Conservation (phyloP, 2,888 invertebrate genomes). For the Dioctria linearis region DNA sequence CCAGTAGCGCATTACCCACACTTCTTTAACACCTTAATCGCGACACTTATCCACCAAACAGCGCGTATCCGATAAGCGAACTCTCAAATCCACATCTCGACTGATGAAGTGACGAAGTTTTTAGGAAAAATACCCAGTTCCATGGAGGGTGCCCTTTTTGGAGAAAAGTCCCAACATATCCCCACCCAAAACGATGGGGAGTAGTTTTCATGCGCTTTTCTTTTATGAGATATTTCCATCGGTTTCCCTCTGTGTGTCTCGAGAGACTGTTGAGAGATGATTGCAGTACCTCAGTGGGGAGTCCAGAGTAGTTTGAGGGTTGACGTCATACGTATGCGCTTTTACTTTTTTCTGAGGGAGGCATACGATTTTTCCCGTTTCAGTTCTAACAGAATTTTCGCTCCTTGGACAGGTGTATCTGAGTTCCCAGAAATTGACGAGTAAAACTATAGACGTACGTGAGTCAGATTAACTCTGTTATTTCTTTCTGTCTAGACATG, state of each 20-base stretch:
- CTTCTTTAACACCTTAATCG: slow-evolving; percentile 26
- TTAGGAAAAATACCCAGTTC: slow-evolving; percentile 37
- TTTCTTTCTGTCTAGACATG: slow-evolving; percentile 46
- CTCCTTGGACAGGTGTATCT: background rate
- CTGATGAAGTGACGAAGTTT: slow-evolving; percentile 13
- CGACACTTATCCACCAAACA: slow-evolving; percentile 23
- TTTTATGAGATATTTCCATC: slow-evolving; percentile 11
- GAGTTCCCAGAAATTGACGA: slow-evolving; percentile 6
- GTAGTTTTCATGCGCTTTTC: slow-evolving; percentile 36
- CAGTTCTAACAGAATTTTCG: slow-evolving; percentile 3
- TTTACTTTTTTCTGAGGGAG: slow-evolving; percentile 15
- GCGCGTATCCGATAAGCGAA: slow-evolving; percentile 39
- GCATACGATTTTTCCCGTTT: background rate
- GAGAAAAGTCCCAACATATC: slow-evolving; percentile 21
- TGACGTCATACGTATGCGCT: slow-evolving; percentile 46
- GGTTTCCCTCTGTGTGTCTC: background rate
- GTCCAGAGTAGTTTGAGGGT: slow-evolving; percentile 21
- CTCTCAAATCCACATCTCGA: slow-evolving; percentile 53
- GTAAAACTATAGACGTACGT: slow-evolving; percentile 7
- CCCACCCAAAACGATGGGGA: background rate
- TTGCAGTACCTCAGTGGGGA: slow-evolving; percentile 24
- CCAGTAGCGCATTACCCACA: slow-evolving; percentile 16
- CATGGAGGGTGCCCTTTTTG: background rate
- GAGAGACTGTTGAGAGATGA: background rate
- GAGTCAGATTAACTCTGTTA: slow-evolving; percentile 13